phyloP scores from a whole-genome alignment of 2,797 vertebrate genomes.

The Chaunax sp. region DNA sequence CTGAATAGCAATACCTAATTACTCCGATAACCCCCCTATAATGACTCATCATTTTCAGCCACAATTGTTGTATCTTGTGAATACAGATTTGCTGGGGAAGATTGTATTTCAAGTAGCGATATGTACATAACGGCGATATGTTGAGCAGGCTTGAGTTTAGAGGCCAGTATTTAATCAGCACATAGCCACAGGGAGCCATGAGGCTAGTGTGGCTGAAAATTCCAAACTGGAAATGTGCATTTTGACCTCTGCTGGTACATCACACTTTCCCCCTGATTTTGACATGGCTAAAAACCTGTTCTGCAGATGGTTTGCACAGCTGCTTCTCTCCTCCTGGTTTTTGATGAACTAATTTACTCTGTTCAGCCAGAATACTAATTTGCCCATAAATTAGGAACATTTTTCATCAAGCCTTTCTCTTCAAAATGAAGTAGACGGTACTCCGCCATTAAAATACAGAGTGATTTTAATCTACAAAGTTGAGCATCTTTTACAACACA shows the following conservation, averaged over 20 bases:
- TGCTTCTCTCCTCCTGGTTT: not conserved
- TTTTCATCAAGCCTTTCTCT: no score
- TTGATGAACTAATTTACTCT: not conserved
- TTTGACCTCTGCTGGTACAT: conserved; percentile 2
- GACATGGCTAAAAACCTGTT: conserved; percentile 6
- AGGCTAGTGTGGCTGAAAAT: not conserved
- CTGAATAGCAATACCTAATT: not conserved
- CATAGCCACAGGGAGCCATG: no score
- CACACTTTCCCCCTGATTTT: not conserved
- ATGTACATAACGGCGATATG: not conserved
- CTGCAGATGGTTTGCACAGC: conserved; percentile 1
- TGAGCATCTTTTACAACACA: conserved; percentile 6
- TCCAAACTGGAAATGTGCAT: not conserved
- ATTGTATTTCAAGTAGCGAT: not conserved
- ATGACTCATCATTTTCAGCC: not conserved
- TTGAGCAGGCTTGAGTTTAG: not conserved
- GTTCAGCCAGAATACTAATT: not conserved
- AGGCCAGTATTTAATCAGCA: no score
- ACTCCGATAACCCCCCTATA: not conserved
- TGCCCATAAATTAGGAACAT: not conserved
- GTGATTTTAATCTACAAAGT: not conserved
- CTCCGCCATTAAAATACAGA: not conserved
- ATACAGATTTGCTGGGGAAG: not conserved
- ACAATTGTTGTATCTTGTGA: not conserved
- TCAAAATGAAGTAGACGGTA: not conserved